Base-by-base conservation (phyloP, 30 jellyfish, hydroid and myxozoan genomes). In the Turritopsis dohrnii region DNA sequence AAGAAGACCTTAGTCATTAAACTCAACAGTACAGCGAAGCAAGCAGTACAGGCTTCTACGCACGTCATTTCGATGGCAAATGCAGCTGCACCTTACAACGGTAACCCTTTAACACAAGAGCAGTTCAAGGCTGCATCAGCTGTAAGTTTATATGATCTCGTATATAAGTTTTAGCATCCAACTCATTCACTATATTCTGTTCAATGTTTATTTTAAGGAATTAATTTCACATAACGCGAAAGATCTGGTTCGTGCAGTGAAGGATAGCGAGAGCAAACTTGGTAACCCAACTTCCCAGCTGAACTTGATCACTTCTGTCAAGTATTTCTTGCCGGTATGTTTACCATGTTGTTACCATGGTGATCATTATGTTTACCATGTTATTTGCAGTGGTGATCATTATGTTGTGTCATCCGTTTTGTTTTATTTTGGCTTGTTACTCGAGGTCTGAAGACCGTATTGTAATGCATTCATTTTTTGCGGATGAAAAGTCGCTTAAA, bases 171-270 rank as follows among this genome's bases (percentile, higher is more conserved):
- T n/a, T n/a, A n/a, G n/a, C n/a, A n/a, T n/a, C n/a, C n/a, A n/a
- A n/a, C n/a, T n/a, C n/a, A n/a, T n/a, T n/a, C n/a, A n/a, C n/a
- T n/a, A n/a, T n/a, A n/a, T n/a, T n/a, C n/a, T n/a, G n/a, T n/a
- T 60, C 81, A 21, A 17, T 76, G 24, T 41, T 76, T 29, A 20
- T 81, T 29, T 54, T 28, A 65, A 82, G 89, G 83, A 23, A 27
- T 65, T 82, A 27, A 66, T 82, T 20, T 16, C 83, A 4, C 26
- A 41, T 17, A 30, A 82, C 16, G 83, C 74, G 1, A 82, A 82
- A 71, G 83, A 31, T 16, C 73, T 82, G 31, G 17, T 71, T 13
- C 82, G 72, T 29, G 89, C 89, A 8, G 89, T 82, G 20, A 82
- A 82, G 66, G 89, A 82, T 23, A 16, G 74, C 1, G 89, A 82